Base-by-base conservation (phyloP, 1,140 invertebrate genomes). In the Drosophila kohkoa region DNA sequence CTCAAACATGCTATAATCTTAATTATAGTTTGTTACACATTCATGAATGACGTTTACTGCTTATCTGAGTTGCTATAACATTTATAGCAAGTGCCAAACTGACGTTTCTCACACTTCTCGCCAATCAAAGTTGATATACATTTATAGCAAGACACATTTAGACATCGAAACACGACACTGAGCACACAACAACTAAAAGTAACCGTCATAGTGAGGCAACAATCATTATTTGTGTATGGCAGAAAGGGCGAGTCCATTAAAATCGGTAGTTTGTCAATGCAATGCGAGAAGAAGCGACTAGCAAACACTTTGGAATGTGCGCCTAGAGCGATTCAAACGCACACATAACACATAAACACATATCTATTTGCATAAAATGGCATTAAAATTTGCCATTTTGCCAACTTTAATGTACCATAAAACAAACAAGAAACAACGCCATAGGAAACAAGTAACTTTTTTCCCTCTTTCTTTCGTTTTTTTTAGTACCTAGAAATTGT, bases 331-430 rank as follows among this genome's bases (percentile, higher is more conserved):
- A 64, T 48, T 49, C 38, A 58, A 35, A 46, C 48, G 43, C 58
- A 74, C 41, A 81, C 51, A 51, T 45, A 63, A 30, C 28, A 13
- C 30, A 57, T 11, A 46, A 35, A 13, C 38, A 57, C 28, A 46
- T 54, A 64, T 70, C 52, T 75, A 87, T 87, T 87, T 87, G 83
- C 83, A 87, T 87, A 87, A 87, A 87, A 87, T 83, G 69, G 83
- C 83, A 87, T 87, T 87, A 88, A 87, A 87, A 87, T 78, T 88
- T 88, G 83, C 83, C 83, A 83, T 87, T 87, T 80, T 75, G 80
- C 80, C 83, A 89, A 87, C 83, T 88, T 89, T 80, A 88, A 89
- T 88, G 83, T 88, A 80, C 83, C 85, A 88, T 88, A 88, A 88
- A 89, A 81, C 73, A 68, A 77, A 77, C 45, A 65, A 59, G 52